phyloP scores from a whole-genome alignment of 2,888 invertebrate species.

The Pharmacophagus antenor region DNA sequence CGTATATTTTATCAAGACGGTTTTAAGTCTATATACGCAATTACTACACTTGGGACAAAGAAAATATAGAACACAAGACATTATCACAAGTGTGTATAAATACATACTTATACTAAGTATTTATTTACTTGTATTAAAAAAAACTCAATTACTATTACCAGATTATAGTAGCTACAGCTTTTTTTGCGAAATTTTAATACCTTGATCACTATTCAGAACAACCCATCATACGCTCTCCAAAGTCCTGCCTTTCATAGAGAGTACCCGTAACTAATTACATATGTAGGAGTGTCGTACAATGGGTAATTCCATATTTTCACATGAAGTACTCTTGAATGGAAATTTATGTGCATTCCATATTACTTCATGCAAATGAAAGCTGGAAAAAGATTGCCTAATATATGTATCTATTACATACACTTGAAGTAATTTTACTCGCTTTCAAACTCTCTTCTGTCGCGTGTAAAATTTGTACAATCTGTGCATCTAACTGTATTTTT shows the following conservation, averaged over 20 bases:
- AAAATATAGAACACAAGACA: too few relatives aligned
- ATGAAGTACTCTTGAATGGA: constrained; percentile 53
- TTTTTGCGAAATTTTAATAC: not conserved
- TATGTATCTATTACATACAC: not conserved
- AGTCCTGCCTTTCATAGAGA: not conserved
- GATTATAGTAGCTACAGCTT: not conserved
- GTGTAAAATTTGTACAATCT: too few relatives aligned
- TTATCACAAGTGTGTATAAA: too few relatives aligned
- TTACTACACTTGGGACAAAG: too few relatives aligned
- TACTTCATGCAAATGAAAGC: constrained; percentile 12
- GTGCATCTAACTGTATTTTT: too few relatives aligned
- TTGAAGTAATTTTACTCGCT: too few relatives aligned
- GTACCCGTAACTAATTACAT: constrained; percentile 17
- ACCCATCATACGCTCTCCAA: constrained; percentile 5
- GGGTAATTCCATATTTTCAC: constrained; percentile 61
- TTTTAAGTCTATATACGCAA: too few relatives aligned
- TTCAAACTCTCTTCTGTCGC: too few relatives aligned
- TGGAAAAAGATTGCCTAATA: constrained; percentile 4
- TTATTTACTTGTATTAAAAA: too few relatives aligned
- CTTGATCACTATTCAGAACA: not conserved
- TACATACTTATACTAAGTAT: too few relatives aligned
- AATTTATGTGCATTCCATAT: constrained; percentile 59
- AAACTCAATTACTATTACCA: not conserved
- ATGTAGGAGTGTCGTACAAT: constrained; percentile 32
- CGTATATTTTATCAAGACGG: too few relatives aligned